Conservation (phyloP, 2,888 invertebrate genomes). For the Cataglyphis cursor region DNA sequence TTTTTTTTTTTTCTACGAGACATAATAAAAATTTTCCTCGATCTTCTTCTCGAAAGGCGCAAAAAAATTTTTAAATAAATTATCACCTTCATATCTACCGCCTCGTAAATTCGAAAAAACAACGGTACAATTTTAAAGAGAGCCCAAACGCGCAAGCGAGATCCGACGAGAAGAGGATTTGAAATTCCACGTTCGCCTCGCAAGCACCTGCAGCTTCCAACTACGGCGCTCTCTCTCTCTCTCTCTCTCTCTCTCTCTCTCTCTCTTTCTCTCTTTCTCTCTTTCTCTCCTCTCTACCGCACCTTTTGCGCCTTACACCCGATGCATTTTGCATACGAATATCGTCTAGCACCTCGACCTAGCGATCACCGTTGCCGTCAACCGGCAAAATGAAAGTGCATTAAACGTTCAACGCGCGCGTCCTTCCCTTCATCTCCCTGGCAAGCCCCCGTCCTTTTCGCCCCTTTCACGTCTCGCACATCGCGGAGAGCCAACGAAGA, state of each 20-base stretch:
- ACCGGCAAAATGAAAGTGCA: slow-evolving; percentile 70
- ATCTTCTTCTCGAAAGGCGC: neutral
- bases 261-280: slow-evolving; percentile 2
- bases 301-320: slow-evolving; percentile 48
- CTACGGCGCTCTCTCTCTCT: neutral
- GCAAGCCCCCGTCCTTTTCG: neutral
- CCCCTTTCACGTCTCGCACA: neutral
- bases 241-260: neutral
- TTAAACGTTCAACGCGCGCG: slow-evolving; percentile 60
- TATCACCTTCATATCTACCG: slow-evolving; percentile 32
- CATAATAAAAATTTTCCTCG: slow-evolving; percentile 23
- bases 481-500: slow-evolving; percentile 21
- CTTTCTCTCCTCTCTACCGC: slow-evolving; percentile 37
- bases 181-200: slow-evolving; percentile 53
- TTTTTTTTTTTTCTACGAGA: neutral
- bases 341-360: slow-evolving; percentile 49
- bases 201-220: slow-evolving; percentile 48
- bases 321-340: slow-evolving; percentile 73
- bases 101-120: slow-evolving; percentile 35
- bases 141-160: slow-evolving; percentile 1
- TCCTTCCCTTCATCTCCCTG: neutral
- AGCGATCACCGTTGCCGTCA: slow-evolving; percentile 41
- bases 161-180: slow-evolving; percentile 31
- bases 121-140: slow-evolving; percentile 36
- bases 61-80: slow-evolving; percentile 28